Conservation (phyloP, 2,113 vertebrate species). For the Nyctereutes procyonoides region DNA sequence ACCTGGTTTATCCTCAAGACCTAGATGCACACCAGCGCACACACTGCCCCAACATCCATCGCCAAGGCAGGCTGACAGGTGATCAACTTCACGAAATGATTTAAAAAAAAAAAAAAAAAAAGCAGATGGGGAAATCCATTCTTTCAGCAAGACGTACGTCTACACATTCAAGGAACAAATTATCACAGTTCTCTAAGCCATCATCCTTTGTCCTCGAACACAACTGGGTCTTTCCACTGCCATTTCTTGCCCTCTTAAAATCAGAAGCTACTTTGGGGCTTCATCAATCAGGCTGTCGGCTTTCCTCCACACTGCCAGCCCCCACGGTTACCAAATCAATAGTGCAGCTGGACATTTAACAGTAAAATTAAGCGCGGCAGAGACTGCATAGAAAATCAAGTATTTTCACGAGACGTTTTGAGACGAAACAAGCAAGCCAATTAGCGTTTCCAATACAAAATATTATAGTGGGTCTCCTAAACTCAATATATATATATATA, state of each 20-base stretch:
- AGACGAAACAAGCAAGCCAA: constrained; percentile 33
- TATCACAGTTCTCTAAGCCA: background rate
- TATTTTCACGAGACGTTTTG: background rate
- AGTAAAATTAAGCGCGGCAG: background rate
- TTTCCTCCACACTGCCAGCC: background rate
- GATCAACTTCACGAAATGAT: background rate
- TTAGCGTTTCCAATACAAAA: background rate
- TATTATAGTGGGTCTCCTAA: background rate
- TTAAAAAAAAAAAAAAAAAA: background rate
- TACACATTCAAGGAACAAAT: background rate
- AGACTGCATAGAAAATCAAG: background rate
- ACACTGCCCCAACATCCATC: background rate
- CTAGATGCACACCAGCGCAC: background rate
- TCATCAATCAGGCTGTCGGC: background rate
- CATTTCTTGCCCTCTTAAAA: background rate
- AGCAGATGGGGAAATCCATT: background rate
- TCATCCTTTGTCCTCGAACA: background rate
- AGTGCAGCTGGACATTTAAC: background rate
- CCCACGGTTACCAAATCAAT: background rate
- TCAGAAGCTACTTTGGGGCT: background rate
- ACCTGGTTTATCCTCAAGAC: background rate
- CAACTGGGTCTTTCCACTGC: background rate
- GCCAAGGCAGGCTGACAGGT: background rate
- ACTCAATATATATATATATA: background rate
- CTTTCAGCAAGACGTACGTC: constrained; percentile 1